phyloP scores from a whole-genome alignment of 2,888 invertebrate species.

The Embidobia sp. region DNA sequence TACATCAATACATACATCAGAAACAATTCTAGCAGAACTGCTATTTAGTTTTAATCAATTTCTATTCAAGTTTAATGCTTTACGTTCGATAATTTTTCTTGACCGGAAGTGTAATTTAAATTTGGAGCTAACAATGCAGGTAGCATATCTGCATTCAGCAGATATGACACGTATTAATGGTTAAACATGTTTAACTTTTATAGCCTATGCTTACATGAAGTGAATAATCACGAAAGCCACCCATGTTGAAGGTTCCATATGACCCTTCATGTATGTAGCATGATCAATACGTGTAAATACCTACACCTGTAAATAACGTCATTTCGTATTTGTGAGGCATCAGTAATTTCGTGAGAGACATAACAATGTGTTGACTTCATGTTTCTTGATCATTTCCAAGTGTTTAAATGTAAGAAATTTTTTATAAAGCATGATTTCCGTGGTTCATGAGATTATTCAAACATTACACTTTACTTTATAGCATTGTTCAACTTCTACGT shows the following conservation, averaged over 20 bases:
- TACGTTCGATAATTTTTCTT: background rate
- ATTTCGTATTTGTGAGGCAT: conserved; percentile 41
- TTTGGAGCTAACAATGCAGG: conserved; percentile 65
- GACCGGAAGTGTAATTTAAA: conserved; percentile 48
- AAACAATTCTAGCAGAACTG: no score
- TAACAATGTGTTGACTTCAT: conserved; percentile 16
- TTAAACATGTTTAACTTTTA: conserved; percentile 78
- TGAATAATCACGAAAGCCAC: conserved; percentile 77
- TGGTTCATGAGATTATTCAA: no score
- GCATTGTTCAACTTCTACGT: no score
- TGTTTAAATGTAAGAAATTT: no score
- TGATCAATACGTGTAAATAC: conserved; percentile 56
- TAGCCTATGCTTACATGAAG: conserved; percentile 76
- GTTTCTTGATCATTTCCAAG: background rate
- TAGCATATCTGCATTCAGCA: conserved; percentile 66
- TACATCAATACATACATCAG: no score
- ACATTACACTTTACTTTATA: no score
- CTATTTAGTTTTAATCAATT: no score
- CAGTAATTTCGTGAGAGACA: conserved; percentile 39
- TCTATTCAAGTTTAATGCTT: no score
- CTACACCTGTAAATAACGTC: conserved; percentile 41
- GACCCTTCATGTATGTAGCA: conserved; percentile 56
- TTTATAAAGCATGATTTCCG: no score
- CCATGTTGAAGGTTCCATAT: conserved; percentile 70
- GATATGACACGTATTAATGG: conserved; percentile 74